Percentiles rank a stretch among this genome's conserved stretches.
Conservation (phyloP, 1,140 invertebrate genomes). For the Bombus terrestris region DNA sequence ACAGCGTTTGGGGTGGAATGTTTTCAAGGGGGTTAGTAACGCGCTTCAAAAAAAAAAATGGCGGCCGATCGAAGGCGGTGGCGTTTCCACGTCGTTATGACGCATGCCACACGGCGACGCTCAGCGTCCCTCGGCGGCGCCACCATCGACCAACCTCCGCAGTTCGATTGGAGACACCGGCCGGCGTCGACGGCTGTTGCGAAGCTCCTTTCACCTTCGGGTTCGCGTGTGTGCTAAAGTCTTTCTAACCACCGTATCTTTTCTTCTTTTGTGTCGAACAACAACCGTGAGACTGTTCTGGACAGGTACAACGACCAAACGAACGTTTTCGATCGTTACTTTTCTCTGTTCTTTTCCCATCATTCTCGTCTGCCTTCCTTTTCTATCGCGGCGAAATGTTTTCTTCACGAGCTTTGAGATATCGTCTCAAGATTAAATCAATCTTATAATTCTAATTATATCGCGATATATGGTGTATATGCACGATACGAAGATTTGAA, state of each 20-base stretch:
- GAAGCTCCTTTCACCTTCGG: slow-evolving; percentile 47
- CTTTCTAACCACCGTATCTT: neutral
- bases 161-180: slow-evolving; percentile 82
- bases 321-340: neutral
- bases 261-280: neutral
- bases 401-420: neutral
- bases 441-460: neutral
- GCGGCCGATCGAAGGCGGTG: slow-evolving; percentile 72
- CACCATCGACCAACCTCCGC: slow-evolving; percentile 78
- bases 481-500: neutral
- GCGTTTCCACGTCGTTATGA: slow-evolving; percentile 51
- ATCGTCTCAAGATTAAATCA: neutral
- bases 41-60: slow-evolving; percentile 69
- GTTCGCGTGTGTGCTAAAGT: slow-evolving; percentile 56
- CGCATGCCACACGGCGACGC: slow-evolving; percentile 62
- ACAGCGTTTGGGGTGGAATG: slow-evolving; percentile 56
- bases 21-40: slow-evolving; percentile 70
- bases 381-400: neutral
- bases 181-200: slow-evolving; percentile 73
- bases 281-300: neutral
- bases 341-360: neutral
- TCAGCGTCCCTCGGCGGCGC: slow-evolving; percentile 73
- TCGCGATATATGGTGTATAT: neutral
- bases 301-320: slow-evolving; percentile 20
- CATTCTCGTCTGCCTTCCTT: neutral